phyloP scores from a whole-genome alignment of 2,888 invertebrate genomes.

The Cerastis leucographa region DNA sequence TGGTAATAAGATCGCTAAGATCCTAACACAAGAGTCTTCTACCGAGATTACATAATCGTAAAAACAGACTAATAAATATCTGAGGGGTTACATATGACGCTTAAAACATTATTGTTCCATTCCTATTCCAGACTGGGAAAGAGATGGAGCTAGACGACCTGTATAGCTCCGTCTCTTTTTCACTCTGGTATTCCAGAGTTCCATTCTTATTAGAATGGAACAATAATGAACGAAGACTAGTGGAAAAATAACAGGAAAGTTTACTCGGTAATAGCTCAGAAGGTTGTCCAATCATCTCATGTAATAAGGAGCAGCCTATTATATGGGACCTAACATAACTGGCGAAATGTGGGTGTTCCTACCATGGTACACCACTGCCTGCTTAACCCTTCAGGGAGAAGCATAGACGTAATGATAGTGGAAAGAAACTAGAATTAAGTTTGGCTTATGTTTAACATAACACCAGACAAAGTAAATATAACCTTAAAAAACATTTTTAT shows the following conservation, averaged over 20 bases:
- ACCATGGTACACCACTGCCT: background rate
- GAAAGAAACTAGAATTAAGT: background rate
- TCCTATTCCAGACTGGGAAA: no score
- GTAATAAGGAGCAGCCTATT: background rate
- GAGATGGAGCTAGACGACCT: no score
- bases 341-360: background rate
- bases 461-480: no score
- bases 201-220: no score
- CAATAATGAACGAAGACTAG: background rate
- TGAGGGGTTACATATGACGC: no score
- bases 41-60: conserved; percentile 27
- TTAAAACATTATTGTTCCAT: no score
- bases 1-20: conserved; percentile 31
- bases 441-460: no score
- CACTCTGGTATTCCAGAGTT: no score
- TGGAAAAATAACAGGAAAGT: background rate
- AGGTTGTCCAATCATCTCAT: background rate
- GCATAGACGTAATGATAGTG: background rate
- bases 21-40: conserved; percentile 3
- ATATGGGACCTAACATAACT: background rate
- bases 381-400: background rate
- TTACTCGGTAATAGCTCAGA: background rate
- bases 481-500: no score
- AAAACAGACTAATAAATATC: conserved; percentile 1
- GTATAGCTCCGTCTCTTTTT: no score